A percentile compares a stretch with the other conserved stretches of the same genome.
Conservation (phyloP, 2,888 invertebrate species). For the Diabrotica balteata region DNA sequence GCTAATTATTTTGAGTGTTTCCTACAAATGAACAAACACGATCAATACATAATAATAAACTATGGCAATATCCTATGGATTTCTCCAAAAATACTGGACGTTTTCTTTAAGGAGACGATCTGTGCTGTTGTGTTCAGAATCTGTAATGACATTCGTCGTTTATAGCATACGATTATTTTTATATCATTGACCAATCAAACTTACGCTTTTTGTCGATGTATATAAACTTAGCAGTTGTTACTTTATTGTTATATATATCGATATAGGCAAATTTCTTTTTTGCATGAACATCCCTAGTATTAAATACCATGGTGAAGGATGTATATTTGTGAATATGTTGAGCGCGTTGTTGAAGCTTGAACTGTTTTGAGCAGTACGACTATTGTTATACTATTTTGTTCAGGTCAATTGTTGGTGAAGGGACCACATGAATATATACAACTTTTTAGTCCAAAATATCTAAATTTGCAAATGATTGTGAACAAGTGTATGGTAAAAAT, state of each 20-base stretch:
- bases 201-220: slow-evolving; percentile 62
- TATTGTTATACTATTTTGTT: slow-evolving; percentile 15
- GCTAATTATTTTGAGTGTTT: too few relatives aligned
- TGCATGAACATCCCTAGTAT: slow-evolving; percentile 57
- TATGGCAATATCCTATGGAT: too few relatives aligned
- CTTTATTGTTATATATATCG: slow-evolving; percentile 55
- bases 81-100: too few relatives aligned
- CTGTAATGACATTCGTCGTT: slow-evolving; percentile 32
- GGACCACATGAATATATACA: not conserved
- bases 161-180: slow-evolving; percentile 60
- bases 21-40: too few relatives aligned
- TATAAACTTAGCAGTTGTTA: slow-evolving; percentile 61
- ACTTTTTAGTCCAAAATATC: too few relatives aligned
- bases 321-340: slow-evolving; percentile 61
- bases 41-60: too few relatives aligned
- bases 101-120: not conserved
- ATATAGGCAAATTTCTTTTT: slow-evolving; percentile 50
- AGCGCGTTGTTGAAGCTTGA: slow-evolving; percentile 48
- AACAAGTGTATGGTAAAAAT: too few relatives aligned
- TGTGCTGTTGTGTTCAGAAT: slow-evolving; percentile 40
- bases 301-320: slow-evolving; percentile 59
- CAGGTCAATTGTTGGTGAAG: not conserved
- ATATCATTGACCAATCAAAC: slow-evolving; percentile 62
- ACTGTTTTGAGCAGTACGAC: slow-evolving; percentile 46
- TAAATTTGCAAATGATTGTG: too few relatives aligned